These are phyloP conservation scores for Epirrhoe tristata DNA, from an alignment of 2,888 invertebrate species.

Conservation along the genomic window DNA sequence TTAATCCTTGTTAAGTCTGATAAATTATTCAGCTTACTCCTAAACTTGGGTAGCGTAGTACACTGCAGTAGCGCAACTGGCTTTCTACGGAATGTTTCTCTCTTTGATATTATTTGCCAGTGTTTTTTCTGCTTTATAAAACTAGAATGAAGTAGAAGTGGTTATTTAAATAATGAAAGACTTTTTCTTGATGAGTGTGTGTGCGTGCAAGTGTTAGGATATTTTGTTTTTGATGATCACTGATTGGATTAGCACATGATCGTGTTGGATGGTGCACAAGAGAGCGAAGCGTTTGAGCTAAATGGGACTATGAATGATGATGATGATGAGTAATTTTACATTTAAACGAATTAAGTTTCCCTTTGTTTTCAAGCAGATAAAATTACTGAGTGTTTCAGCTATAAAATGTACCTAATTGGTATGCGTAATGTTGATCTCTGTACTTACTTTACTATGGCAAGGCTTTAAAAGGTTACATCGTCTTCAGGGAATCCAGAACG, in stretches of 20 bases:
- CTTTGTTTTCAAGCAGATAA: too few species aligned
- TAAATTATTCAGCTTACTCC: slow-evolving; percentile 71
- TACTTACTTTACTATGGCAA: slow-evolving; percentile 9
- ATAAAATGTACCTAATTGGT: background rate
- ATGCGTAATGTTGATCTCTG: background rate
- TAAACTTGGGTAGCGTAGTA: slow-evolving; percentile 26
- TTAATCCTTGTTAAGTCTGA: slow-evolving; percentile 75
- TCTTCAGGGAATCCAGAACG: slow-evolving; percentile 39
- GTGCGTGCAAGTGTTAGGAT: too few species aligned
- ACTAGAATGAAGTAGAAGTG: background rate
- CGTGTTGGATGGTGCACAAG: too few species aligned
- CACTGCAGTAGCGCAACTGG: slow-evolving; percentile 20
- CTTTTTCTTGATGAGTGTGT: too few species aligned
- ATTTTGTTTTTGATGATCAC: too few species aligned
- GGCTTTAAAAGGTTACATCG: slow-evolving; percentile 34
- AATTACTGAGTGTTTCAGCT: background rate
- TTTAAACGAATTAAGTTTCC: too few species aligned
- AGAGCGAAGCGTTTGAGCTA: too few species aligned
- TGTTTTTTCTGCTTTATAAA: too few species aligned
- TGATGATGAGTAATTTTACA: too few species aligned
- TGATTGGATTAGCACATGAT: too few species aligned
- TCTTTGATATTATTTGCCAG: too few species aligned
- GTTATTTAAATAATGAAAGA: background rate
- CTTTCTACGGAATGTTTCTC: background rate
- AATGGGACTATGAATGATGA: too few species aligned